Base-by-base conservation (phyloP, 2,113 vertebrate species). In the Macroglossus sobrinus region DNA sequence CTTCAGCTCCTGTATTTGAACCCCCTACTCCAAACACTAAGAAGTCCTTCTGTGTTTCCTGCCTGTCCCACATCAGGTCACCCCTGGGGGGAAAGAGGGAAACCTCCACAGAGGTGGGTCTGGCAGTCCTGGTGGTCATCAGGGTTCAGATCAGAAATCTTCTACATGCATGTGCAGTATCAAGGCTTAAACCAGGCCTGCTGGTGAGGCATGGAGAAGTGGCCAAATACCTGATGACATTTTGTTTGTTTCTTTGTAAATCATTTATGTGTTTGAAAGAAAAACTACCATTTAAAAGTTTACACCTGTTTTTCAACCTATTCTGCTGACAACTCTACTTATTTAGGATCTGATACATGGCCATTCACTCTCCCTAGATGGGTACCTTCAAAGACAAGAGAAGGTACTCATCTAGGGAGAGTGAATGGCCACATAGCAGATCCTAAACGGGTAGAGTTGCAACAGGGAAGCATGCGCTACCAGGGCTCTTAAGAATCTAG, bases 81-180 rank as follows among this genome's bases (percentile, higher is more conserved):
- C 12, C 47, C 13, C 22, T 21, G 8, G 28, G 24, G 22, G 26
- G 4, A 86, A 64, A 2, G 26, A 75, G 9, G 79, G 14, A 61
- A 55, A 8, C 5, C 11, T 13, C 30, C 26, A 40, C 1, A 30
- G 21, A 74, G 22, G 22, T 11, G 15, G 3, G 11, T n/a, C 64
- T 50, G 0, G 10, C 5, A 16, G 5, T 4, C 35, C 30, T 16
- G 5, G 9, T 13, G 19, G 7, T 9, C 3, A 14, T 8, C 43
- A 63, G 16, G 9, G 22, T 50, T 76, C 50, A 59, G 18, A 21
- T 26, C 4, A 28, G 4, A 33, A 18, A 8, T 18, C 28, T 82
- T 68, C 22, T 55, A 28, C 68, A 2, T 0, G 75, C 2, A 30
- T 38, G 11, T 43, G 30, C 3, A 57, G n/a, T 35, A 28, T 18